Evolutionary conservation across 2,888 invertebrate genomes (phyloP), one percentile per base, ranked within the genome.

Genomic region (Camptogramma bilineatum): DNA sequence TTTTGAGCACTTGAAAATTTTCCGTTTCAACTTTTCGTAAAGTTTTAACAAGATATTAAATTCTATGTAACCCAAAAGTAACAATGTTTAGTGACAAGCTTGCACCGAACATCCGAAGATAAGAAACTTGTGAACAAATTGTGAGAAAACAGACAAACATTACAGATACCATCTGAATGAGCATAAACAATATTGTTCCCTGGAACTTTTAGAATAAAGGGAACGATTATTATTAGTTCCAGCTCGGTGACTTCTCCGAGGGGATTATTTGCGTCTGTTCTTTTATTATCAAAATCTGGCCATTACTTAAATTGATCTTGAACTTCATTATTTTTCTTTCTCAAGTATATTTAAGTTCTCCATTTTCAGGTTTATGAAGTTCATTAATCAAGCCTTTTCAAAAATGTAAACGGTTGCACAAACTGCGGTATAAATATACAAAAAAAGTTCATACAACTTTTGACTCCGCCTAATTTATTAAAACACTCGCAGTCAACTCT

Each of bases 161-260:
- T 72, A 72, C 60, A 72, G 81, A 81, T 81, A 81, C 75, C 73
- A 75, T 66, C 64, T 64, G 63, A 73, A 70, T 75, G 73, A 70
- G 71, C 66, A 66, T 71, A 73, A 73, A 75, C 76, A 77, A 73
- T 76, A 76, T 73, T 72, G 72, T 69, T 66, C 67, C 68, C 71
- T 66, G 66, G 67, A 80, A 81, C 77, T 81, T 81, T 79, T 63
- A 68, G 53, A 71, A 78, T 78, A 72, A 77, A 76, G 64, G 68
- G 66, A 80, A 76, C 64, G 70, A 72, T 80, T 79, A 72, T 79
- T 78, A 80, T 80, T 80, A 77, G 74, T 77, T 79, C 70, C 66
- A 67, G 68, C 64, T 71, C 64, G 59, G 63, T 59, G 53, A 63
- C 53, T 57, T 52, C 66, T 31, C 64, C 61, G 28, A 52, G 51